Base-by-base conservation (phyloP, 2,113 vertebrate genomes). In the Pterocles burchelli region DNA sequence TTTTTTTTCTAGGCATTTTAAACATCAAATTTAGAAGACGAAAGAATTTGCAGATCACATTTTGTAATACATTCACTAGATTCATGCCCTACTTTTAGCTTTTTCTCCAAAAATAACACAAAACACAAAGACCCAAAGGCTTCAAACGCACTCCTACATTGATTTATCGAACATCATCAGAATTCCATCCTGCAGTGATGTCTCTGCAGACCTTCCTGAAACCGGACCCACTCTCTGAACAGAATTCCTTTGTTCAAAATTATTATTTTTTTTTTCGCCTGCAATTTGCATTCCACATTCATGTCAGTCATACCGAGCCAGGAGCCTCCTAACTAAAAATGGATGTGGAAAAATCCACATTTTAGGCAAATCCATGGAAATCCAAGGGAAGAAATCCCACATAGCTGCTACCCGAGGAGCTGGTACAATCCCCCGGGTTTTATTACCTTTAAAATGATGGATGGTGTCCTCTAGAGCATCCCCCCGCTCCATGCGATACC, bases 361-460 rank as follows among this genome's bases (percentile, higher is more conserved):
- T 45, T 22, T 2, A 17, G 38, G 77, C 52, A 13, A 49, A 67
- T 1, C 6, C 0, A 15, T 2, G 0, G 6, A 25, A 75, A 49
- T 2, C 55, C 78, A 36, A 77, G 74, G 74, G 31, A 20, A 28
- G 52, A 8, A 48, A 45, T 2, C 9, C 1, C 2, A 10, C 34
- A 6, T 0, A 16, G 49, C 43, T 2, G 45, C 6, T 29, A 3
- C 14, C 51, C 11, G 54, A 12, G 31, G 0, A 8, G 38, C 57
- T 4, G 57, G 6, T 10, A 1, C 1, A 9, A 65, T 0, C 54
- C 66, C 3, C 34, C 13, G 29, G 19, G 11, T 4, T 3, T 6
- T 34, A 1, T 86, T 94, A 97, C 97, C 97, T 97, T 98, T 97
- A 43, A 98, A 98, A 28, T 77, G 97, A 49, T 92, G 97, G 49